These are phyloP conservation scores for Neodiprion lecontei DNA, from an alignment of 1,140 invertebrate genomes.

Conservation along the genomic window DNA sequence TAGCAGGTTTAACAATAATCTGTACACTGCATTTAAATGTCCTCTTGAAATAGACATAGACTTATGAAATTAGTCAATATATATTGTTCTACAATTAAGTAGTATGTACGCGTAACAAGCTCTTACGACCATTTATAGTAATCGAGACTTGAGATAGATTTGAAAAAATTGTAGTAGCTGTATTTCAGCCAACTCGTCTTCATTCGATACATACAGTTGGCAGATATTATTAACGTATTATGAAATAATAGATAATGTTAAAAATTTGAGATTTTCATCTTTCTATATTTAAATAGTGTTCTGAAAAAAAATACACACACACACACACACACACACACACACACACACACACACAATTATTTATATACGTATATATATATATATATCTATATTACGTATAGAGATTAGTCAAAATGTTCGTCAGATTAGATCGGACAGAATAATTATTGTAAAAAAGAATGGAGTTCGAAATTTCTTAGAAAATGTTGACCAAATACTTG, in stretches of 20 bases:
- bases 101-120: neutral
- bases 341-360: conserved; percentile 11
- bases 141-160: conserved; percentile 3
- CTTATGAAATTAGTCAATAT: neutral
- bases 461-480: conserved; percentile 32
- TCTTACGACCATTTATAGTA: neutral
- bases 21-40: neutral
- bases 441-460: conserved; percentile 14
- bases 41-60: neutral
- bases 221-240: neutral
- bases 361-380: neutral
- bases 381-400: neutral
- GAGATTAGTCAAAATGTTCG: conserved; percentile 5
- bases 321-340: too few relatives aligned
- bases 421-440: neutral
- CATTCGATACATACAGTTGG: conserved; percentile 1
- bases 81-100: neutral
- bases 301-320: neutral
- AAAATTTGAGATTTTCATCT: conserved; percentile 6
- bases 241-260: neutral
- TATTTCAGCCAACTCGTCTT: neutral
- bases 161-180: neutral
- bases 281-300: neutral
- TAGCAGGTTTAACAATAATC: neutral
- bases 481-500: conserved; percentile 33